A percentile compares a stretch with the other conserved stretches of the same genome.
phyloP scores from a whole-genome alignment of 1,140 invertebrate genomes.

The Drosophila repletoides region DNA sequence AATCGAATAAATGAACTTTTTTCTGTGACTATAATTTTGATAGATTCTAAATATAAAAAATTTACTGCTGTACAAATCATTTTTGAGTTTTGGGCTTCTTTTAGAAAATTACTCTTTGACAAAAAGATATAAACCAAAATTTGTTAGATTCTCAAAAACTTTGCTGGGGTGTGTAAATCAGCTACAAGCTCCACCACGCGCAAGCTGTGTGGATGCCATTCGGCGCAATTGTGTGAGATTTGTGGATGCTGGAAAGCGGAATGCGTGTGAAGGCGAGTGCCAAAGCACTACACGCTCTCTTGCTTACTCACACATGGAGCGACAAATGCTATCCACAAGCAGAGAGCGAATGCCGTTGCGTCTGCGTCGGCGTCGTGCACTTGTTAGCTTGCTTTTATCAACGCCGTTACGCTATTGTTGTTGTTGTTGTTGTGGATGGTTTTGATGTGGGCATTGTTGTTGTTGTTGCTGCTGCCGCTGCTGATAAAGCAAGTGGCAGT shows the following conservation, averaged over 20 bases:
- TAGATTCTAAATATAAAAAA: too few species aligned
- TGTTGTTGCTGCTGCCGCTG: constrained; percentile 8
- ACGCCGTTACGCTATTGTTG: constrained; percentile 14
- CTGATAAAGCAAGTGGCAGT: constrained; percentile 41
- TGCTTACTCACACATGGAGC: constrained; percentile 1
- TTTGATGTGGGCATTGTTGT: constrained; percentile 1
- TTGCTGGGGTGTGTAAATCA: constrained; percentile 27
- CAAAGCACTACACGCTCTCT: constrained; percentile 2
- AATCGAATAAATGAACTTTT: too few species aligned
- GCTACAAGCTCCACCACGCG: constrained; percentile 61
- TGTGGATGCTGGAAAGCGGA: constrained; percentile 58
- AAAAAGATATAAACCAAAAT: too few species aligned
- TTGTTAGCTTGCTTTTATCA: constrained; percentile 56
- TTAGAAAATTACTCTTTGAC: too few species aligned
- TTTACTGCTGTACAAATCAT: too few species aligned
- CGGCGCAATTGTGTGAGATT: not conserved
- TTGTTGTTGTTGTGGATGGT: constrained; percentile 27
- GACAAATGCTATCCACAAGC: constrained; percentile 18
- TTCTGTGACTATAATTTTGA: too few species aligned
- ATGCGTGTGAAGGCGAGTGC: not conserved
- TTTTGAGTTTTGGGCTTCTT: too few species aligned
- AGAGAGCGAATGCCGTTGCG: constrained; percentile 1
- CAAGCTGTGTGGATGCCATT: constrained; percentile 36
- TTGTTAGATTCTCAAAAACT: not conserved
- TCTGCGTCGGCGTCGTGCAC: constrained; percentile 67